These are phyloP conservation scores for Pseudeuparius sepicola DNA, from an alignment of 2,888 invertebrate genomes.

Conservation along the genomic window DNA sequence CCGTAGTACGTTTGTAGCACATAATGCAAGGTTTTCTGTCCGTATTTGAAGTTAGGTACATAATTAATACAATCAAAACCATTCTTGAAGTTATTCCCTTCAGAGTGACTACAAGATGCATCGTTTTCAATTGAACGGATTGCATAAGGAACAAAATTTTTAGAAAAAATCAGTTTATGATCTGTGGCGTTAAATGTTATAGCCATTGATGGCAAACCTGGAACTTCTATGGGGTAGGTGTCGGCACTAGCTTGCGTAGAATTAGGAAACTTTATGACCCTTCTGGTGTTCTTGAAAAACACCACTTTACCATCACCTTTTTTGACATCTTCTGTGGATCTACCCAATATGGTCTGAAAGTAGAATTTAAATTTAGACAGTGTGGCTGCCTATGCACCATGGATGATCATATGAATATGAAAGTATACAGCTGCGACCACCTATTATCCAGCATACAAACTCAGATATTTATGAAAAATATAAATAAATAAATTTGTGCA, in stretches of 20 bases:
- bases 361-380: conserved; percentile 8
- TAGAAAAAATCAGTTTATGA: conserved; percentile 30
- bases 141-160: conserved; percentile 27
- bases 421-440: no score
- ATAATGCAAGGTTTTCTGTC: conserved; percentile 37
- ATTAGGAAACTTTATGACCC: conserved; percentile 59
- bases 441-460: no score
- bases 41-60: conserved; percentile 25
- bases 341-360: conserved; percentile 45
- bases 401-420: no score
- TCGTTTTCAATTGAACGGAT: conserved; percentile 27
- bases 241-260: conserved; percentile 31
- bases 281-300: conserved; percentile 59
- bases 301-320: conserved; percentile 48
- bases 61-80: conserved; percentile 27
- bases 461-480: no score
- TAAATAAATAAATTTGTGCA: no score
- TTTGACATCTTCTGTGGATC: conserved; percentile 46
- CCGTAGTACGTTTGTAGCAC: conserved; percentile 36
- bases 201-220: conserved; percentile 37
- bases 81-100: conserved; percentile 12
- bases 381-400: no score
- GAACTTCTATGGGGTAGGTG: conserved; percentile 36
- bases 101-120: conserved; percentile 5
- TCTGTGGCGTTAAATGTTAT: conserved; percentile 36